A percentile compares a stretch with the other conserved stretches of the same genome.
Conservation (phyloP, 2,888 invertebrate species). For the Erynnis tages region DNA sequence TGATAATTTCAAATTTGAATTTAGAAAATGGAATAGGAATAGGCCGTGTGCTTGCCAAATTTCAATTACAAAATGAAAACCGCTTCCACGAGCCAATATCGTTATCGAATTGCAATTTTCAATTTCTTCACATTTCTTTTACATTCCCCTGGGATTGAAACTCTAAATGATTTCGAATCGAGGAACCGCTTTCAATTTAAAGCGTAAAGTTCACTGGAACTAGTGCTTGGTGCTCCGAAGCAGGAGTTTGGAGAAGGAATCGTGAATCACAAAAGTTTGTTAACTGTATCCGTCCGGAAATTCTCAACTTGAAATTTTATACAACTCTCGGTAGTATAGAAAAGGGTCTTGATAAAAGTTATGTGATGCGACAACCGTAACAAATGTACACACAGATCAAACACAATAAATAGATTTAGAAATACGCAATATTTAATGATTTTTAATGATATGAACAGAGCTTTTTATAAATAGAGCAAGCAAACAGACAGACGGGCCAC, state of each 20-base stretch:
- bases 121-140: constrained; percentile 23
- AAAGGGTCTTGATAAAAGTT: too few relatives aligned
- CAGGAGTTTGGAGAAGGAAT: constrained; percentile 1
- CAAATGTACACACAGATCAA: too few relatives aligned
- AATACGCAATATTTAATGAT: neutral
- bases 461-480: too few relatives aligned
- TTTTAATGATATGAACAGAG: too few relatives aligned
- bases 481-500: too few relatives aligned
- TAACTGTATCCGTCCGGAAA: constrained; percentile 8
- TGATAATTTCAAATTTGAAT: constrained; percentile 19
- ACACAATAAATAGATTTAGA: too few relatives aligned
- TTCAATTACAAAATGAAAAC: constrained; percentile 25
- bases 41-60: constrained; percentile 26
- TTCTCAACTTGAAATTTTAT: neutral
- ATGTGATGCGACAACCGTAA: too few relatives aligned
- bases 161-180: constrained; percentile 23
- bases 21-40: constrained; percentile 22
- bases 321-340: too few relatives aligned
- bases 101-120: constrained; percentile 27
- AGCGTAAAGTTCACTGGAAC: constrained; percentile 17
- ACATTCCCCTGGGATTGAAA: constrained; percentile 14
- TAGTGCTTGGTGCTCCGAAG: constrained; percentile 8
- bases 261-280: constrained; percentile 14
- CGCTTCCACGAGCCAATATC: constrained; percentile 19
- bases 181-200: constrained; percentile 15